Evolutionary conservation across 2,888 invertebrate species (phyloP), one percentile per base, ranked within the genome.

Genomic region (Pseudolycoriella hygida): DNA sequence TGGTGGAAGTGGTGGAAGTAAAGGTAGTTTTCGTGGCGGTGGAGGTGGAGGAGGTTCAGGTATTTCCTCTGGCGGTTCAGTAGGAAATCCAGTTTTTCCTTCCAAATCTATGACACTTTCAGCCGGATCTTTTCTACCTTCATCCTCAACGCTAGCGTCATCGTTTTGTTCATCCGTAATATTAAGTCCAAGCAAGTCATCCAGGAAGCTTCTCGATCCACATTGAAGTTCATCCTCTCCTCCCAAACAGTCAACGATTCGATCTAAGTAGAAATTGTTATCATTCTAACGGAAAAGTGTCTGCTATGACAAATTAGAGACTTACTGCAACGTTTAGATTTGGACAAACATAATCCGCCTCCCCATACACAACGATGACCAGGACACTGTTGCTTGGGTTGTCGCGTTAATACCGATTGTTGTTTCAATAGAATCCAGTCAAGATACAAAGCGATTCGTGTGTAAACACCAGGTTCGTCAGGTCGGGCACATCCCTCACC

Each of bases 161-260:
- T 39, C 17, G 17, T 4, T 4, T 39, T 15, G 15, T 17, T 37
- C 37, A 12, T 37, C 37, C 4, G 39, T 14, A 5, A 39, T 39
- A 39, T 39, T 39, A 3, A 15, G 8, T 17, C 17, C 39, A 6
- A 34, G 15, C 34, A 12, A 10, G 5, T 12, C 15, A 34, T 34
- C 34, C 12, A 14, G 34, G 11, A 34, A 12, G n/a, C 25, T 25
- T 25, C 25, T 25, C 25, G 25, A 25, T 25, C n/a, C 60, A 56
- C 88, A 88, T 43, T 76, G 70, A 0, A 73, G 60, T 68, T 89
- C 89, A 62, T 89, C 89, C 62, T 87, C 87, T 17, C 77, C 85
- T 37, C 76, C 69, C 19, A 88, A 63, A 55, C 88, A 89, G 56
- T 88, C 80, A 1, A 84, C 74, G 37, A 72, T 66, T 54, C 72